Evolutionary conservation across 2,797 vertebrate genomes (phyloP), one percentile per base, ranked within the genome.

Genomic region (Falco rusticolus): DNA sequence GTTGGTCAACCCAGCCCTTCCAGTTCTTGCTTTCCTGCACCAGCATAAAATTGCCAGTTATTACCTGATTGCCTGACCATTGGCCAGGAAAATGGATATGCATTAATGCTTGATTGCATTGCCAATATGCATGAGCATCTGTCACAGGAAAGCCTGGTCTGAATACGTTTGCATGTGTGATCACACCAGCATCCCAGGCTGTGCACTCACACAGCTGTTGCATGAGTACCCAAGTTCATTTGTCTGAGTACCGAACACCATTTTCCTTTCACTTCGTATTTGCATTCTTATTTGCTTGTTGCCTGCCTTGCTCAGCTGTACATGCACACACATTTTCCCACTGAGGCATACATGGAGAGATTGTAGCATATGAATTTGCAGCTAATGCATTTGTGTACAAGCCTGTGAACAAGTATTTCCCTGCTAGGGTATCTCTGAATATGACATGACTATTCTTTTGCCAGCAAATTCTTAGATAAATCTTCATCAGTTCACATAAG

Each of bases 401-500:
- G 64, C 34, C 71, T 94, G 70, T 82, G 88, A 94, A 87, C 77
- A 91, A 90, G 63, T 61, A 82, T 50, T 96, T 95, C 93, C 43
- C 65, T 88, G 76, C 61, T 68, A 81, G 39, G 33, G 22, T 92
- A n/a, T 82, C 56, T 89, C 90, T 80, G 74, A 94, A 57, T 87
- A 78, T 92, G 68, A 77, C 57, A 47, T 64, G 65, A 96, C 79
- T 81, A 74, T 95, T 92, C 87, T 93, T 92, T 71, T 89, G 78
- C 95, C 87, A 93, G 64, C 78, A 89, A 93, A 96, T 78, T 94
- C 82, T 84, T 85, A 85, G 89, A 87, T 93, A 95, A 96, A 94
- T 91, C 92, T 87, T 94, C 94, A 90, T 92, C 94, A 95, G 87
- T 96, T 96, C 90, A 64, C 80, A 34, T 84, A 97, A 96, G 90